Evolutionary conservation across 1,140 invertebrate species (phyloP).

Genomic region (Leptestheria dahalacensis): DNA sequence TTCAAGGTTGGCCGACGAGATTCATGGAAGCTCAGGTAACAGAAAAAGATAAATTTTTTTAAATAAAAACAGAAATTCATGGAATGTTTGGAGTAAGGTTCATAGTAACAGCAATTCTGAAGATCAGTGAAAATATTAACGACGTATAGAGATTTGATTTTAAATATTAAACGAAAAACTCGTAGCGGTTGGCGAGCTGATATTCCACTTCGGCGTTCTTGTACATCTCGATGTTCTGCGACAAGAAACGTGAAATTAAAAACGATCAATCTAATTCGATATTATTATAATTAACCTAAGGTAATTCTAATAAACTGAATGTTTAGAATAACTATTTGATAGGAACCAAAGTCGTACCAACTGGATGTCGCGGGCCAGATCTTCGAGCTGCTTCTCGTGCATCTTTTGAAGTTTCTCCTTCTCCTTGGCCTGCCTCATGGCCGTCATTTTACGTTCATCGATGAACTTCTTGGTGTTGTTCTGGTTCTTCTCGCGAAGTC

Average conservation of each 20-base stretch:
- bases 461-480: conserved; percentile 99
- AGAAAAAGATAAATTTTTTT: too few relatives aligned
- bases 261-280: too few relatives aligned
- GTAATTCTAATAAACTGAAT: too few relatives aligned
- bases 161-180: conserved; percentile 82
- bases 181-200: conserved; percentile 71
- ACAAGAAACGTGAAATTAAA: conserved; percentile 30
- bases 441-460: conserved; percentile 78
- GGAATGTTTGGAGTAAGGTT: too few relatives aligned
- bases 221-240: conserved; percentile 83
- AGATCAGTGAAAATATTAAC: too few relatives aligned
- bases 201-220: conserved; percentile 88
- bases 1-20: too few relatives aligned
- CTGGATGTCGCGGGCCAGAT: conserved; percentile 76
- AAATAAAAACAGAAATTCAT: too few relatives aligned
- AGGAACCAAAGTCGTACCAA: conserved; percentile 40
- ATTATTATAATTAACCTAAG: too few relatives aligned
- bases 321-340: conserved; percentile 13
- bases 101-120: too few relatives aligned
- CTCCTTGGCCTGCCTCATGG: conserved; percentile 81
- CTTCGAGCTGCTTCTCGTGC: conserved; percentile 84
- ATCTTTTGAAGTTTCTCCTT: conserved; percentile 81
- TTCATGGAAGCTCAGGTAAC: too few relatives aligned
- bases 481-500: conserved; percentile 87
- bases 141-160: too few relatives aligned